Conservation (phyloP, 2,113 vertebrate species). For the Neodon shergylaensis region DNA sequence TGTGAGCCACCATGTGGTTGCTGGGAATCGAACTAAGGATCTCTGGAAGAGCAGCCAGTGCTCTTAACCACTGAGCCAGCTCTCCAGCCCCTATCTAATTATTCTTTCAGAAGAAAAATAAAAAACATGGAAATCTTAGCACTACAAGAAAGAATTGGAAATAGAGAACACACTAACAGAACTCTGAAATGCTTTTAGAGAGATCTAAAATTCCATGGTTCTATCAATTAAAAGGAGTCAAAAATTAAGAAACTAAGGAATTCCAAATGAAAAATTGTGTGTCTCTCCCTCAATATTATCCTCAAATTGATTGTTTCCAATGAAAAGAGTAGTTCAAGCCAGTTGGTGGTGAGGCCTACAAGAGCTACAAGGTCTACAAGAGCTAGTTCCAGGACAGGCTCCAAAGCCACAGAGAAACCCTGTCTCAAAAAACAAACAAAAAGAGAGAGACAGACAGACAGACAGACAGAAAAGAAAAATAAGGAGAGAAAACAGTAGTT, state of each 20-base stretch:
- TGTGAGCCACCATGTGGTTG: too few species aligned
- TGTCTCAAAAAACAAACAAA: too few species aligned
- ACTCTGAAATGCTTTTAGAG: slow-evolving; percentile 28
- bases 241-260: slow-evolving; percentile 26
- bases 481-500: background rate
- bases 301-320: slow-evolving; percentile 23
- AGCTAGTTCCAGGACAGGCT: too few species aligned
- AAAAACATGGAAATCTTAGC: slow-evolving; percentile 37
- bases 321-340: background rate
- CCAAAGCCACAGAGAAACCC: too few species aligned
- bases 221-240: background rate
- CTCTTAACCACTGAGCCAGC: too few species aligned
- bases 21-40: too few species aligned
- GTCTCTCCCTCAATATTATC: slow-evolving; percentile 37
- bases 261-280: background rate
- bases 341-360: too few species aligned
- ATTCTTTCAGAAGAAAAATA: slow-evolving; percentile 42
- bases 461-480: too few species aligned
- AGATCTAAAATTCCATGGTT: slow-evolving; percentile 37
- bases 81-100: too few species aligned
- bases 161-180: background rate
- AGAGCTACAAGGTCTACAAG: too few species aligned
- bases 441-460: too few species aligned
- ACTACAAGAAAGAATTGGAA: background rate
- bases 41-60: too few species aligned